These are phyloP conservation scores for Caenorhabditis angaria DNA, from an alignment of 2,888 invertebrate species.

Conservation along the genomic window DNA sequence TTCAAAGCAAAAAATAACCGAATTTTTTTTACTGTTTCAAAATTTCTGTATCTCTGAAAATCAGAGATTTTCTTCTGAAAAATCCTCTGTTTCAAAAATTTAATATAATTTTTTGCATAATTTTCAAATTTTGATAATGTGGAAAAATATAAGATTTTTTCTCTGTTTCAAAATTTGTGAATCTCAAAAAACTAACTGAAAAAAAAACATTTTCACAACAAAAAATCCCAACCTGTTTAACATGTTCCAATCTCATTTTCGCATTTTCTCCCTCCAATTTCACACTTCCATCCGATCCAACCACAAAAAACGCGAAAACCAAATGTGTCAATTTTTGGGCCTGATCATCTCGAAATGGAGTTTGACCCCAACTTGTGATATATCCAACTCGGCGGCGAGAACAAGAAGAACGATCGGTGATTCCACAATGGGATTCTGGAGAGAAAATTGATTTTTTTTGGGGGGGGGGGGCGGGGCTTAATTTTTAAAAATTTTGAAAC, in stretches of 20 bases:
- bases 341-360: conserved; percentile 62
- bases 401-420: conserved; percentile 30
- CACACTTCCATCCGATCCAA: conserved; percentile 62
- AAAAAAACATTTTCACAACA: too few species aligned
- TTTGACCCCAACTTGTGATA: conserved; percentile 68
- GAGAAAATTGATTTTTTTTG: too few species aligned
- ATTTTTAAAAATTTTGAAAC: not conserved
- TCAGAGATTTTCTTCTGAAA: too few species aligned
- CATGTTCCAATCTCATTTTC: conserved; percentile 34
- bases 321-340: conserved; percentile 66
- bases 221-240: conserved; percentile 39
- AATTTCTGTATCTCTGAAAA: too few species aligned
- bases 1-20: too few species aligned
- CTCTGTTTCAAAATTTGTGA: too few species aligned
- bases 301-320: conserved; percentile 68
- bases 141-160: not conserved
- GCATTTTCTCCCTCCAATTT: conserved; percentile 54
- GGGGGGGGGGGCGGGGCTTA: too few species aligned
- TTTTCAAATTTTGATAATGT: not conserved
- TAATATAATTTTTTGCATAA: too few species aligned
- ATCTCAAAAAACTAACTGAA: too few species aligned
- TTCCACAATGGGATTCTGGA: conserved; percentile 20
- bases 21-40: too few species aligned
- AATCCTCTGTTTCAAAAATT: too few species aligned
- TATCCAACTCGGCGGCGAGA: conserved; percentile 65